Evolutionary conservation across 2,797 vertebrate species (phyloP), one percentile per base, ranked within the genome.

Genomic region (Urophycis tenuis): DNA sequence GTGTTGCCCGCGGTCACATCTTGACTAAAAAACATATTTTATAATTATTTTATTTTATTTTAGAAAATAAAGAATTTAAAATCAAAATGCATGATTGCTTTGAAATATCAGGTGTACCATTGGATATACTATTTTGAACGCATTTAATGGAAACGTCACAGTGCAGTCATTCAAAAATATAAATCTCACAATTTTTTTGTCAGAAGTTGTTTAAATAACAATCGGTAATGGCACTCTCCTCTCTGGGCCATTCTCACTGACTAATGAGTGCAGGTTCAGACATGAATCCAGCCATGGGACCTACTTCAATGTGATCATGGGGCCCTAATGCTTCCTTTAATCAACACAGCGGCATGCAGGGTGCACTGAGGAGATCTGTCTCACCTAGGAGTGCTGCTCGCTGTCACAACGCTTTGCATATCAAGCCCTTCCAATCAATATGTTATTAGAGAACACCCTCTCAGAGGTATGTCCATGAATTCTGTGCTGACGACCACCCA

Each of bases 391-490:
- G 87, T 84, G 83, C 93, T 86, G 88, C 81, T 86, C 81, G 80
- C 89, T 93, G 91, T 94, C 92, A 93, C n/a, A 92, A 92, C 89
- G 87, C 90, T 93, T 93, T 95, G 94, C 93, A 94, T 97, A 96
- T 94, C 92, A 94, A 92, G 91, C 82, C 90, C 88, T 92, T 81
- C 81, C 78, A 79, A 97, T 98, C 96, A 88, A 97, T 99, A 97
- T 78, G 84, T 95, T 96, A 96, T 97, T 97, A 97, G 95, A 95
- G 95, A 95, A 95, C 95, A 95, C 90, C 88, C 91, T 92, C 93
- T 95, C 72, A 71, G 87, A 91, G 91, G 91, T 90, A 92, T 92
- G 88, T 93, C 93, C 94, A 95, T 97, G 95, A 95, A 96, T 95
- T 93, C 91, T 81, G 91, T 91, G 93, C 92, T 94, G 94, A 96